These are phyloP conservation scores for Schmidtea mediterranea DNA, from an alignment of 1,140 invertebrate genomes.

Conservation along the genomic window DNA sequence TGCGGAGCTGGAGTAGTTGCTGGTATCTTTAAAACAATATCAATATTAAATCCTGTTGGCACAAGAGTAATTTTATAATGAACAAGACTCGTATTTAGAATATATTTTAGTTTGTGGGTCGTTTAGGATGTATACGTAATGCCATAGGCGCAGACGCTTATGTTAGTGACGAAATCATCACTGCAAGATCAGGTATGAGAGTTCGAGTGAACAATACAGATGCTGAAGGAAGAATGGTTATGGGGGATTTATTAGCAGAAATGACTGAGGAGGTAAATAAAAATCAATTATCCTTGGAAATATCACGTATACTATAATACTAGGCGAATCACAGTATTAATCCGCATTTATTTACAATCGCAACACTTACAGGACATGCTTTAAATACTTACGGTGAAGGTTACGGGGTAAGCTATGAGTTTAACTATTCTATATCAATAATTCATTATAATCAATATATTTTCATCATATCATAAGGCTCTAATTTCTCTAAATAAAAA, in stretches of 20 bases:
- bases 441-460: neutral
- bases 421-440: too few species aligned
- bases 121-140: slow-evolving; percentile 60
- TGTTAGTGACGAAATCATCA: slow-evolving; percentile 6
- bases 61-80: slow-evolving; percentile 1
- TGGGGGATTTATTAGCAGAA: slow-evolving; percentile 6
- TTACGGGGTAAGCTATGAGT: slow-evolving; percentile 38
- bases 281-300: too few species aligned
- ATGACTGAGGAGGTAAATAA: slow-evolving; percentile 25
- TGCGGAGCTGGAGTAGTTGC: slow-evolving; percentile 73
- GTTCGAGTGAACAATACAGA: slow-evolving; percentile 8
- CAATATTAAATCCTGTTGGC: slow-evolving; percentile 1
- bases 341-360: slow-evolving; percentile 58
- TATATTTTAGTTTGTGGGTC: slow-evolving; percentile 50
- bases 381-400: slow-evolving; percentile 43
- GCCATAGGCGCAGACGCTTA: slow-evolving; percentile 38
- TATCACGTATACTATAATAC: too few species aligned
- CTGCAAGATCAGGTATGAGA: slow-evolving; percentile 1
- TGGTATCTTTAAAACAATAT: slow-evolving; percentile 42
- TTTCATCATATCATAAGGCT: too few species aligned
- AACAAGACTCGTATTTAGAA: too few species aligned
- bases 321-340: too few species aligned
- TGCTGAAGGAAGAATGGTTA: slow-evolving; percentile 8
- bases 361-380: slow-evolving; percentile 71
- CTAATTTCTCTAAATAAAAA: too few species aligned